Conservation (phyloP, 2,113 vertebrate genomes). For the Oostethus manadensis region DNA sequence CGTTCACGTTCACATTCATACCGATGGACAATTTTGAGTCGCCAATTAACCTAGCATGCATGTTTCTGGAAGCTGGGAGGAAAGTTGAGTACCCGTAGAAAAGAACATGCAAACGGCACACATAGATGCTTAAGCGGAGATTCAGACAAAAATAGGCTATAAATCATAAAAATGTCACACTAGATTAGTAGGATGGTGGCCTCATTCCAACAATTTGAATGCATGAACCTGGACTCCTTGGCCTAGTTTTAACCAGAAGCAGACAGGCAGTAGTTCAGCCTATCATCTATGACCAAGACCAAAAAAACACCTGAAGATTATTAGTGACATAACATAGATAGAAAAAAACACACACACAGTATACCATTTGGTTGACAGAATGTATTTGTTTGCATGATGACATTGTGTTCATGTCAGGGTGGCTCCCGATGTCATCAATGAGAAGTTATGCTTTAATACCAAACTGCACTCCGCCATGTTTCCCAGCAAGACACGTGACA, state of each 20-base stretch:
- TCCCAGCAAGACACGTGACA: background rate
- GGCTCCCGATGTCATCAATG: constrained; percentile 12
- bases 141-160: background rate
- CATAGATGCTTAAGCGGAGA: too few species aligned
- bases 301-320: constrained; percentile 33
- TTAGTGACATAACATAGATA: constrained; percentile 13
- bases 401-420: constrained; percentile 31
- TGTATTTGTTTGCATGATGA: constrained; percentile 35
- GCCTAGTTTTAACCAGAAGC: constrained; percentile 8
- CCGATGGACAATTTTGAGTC: too few species aligned
- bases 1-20: too few species aligned
- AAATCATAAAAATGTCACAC: background rate
- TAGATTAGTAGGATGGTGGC: background rate
- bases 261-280: constrained; percentile 35
- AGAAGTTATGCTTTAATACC: constrained; percentile 14
- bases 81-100: too few species aligned
- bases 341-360: constrained; percentile 13
- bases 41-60: too few species aligned
- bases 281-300: constrained; percentile 20
- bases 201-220: background rate
- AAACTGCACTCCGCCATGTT: background rate
- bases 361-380: too few species aligned
- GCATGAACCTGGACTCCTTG: constrained; percentile 26
- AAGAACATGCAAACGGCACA: too few species aligned
- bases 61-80: too few species aligned